Percentiles rank a stretch among this genome's conserved stretches.
These are phyloP conservation scores for Anas bernieri DNA, from an alignment of 2,797 vertebrate species.

Conservation along the genomic window DNA sequence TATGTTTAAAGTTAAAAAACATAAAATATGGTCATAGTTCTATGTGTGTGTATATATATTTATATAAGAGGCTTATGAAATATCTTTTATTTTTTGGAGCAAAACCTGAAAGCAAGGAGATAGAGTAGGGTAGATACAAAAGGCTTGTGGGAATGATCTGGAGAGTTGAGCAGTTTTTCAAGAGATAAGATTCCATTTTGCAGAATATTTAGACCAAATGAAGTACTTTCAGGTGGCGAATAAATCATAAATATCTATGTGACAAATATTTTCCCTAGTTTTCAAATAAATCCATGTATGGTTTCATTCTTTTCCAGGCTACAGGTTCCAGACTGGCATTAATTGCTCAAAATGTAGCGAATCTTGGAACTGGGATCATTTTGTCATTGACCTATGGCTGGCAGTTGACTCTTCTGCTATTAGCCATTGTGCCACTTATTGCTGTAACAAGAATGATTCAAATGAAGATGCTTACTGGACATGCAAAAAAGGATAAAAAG, in stretches of 20 bases:
- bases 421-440: conserved; percentile 84
- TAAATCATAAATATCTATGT: background rate
- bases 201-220: background rate
- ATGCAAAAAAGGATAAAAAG: conserved; percentile 85
- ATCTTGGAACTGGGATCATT: conserved; percentile 84
- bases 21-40: background rate
- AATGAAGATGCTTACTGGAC: conserved; percentile 85
- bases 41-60: background rate
- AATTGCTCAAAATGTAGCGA: conserved; percentile 85
- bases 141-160: background rate
- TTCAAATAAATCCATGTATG: background rate
- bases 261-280: background rate
- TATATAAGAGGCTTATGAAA: background rate
- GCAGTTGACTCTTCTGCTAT: conserved; percentile 87
- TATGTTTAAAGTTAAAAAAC: background rate
- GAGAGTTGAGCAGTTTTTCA: background rate
- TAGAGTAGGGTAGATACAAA: background rate
- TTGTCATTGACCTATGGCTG: conserved; percentile 87
- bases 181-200: background rate
- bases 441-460: conserved; percentile 83
- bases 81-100: background rate
- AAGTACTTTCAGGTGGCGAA: background rate
- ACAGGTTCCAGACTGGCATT: conserved; percentile 85
- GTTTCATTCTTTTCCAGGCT: conserved; percentile 76
- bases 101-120: background rate